Evolutionary conservation across 2,888 invertebrate species (phyloP).

Genomic region (Eristalis tenax): DNA sequence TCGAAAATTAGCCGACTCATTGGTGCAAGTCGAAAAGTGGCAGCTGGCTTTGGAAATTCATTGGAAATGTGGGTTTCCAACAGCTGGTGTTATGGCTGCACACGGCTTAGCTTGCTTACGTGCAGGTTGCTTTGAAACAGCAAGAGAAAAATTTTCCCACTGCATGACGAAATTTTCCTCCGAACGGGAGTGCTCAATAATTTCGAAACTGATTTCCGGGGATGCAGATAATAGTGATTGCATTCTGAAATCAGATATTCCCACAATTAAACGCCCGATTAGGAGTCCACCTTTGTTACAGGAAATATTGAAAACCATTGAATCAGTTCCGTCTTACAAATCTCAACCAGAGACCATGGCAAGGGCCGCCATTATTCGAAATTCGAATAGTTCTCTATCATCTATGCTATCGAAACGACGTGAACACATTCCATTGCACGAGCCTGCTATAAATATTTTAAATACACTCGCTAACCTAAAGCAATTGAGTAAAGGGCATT

Average conservation of each 20-base stretch:
- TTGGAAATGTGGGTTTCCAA: constrained; percentile 91
- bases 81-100: constrained; percentile 90
- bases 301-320: constrained; percentile 87
- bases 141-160: constrained; percentile 79
- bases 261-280: constrained; percentile 81
- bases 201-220: constrained; percentile 73
- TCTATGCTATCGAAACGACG: constrained; percentile 80
- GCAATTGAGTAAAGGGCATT: constrained; percentile 83
- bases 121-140: constrained; percentile 87
- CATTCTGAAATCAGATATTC: constrained; percentile 72
- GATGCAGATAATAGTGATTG: constrained; percentile 56
- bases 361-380: constrained; percentile 78
- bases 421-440: constrained; percentile 82
- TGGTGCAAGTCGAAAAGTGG: constrained; percentile 93
- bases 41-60: constrained; percentile 91
- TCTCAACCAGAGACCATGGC: constrained; percentile 78
- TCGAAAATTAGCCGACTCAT: constrained; percentile 86
- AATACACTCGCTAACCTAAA: constrained; percentile 84
- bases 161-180: constrained; percentile 78
- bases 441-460: constrained; percentile 84
- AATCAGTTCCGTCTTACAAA: constrained; percentile 81
- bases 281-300: constrained; percentile 86
- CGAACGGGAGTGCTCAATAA: constrained; percentile 75
- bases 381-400: constrained; percentile 78
- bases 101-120: constrained; percentile 93